Evolutionary conservation across 2,888 invertebrate genomes (phyloP).

Genomic region (Callimorpha dominula): DNA sequence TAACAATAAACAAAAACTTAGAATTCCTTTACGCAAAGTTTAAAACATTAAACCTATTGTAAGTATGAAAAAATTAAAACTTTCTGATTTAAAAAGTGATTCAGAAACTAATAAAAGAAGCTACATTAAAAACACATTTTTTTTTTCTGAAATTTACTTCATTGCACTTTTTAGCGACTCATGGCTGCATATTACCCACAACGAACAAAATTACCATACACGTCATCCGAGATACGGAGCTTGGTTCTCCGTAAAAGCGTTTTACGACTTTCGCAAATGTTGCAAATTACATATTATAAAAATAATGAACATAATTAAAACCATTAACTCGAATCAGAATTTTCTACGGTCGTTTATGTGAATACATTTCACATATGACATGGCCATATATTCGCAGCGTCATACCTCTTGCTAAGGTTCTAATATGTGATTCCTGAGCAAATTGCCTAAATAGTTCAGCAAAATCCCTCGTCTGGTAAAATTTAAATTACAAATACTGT

Average conservation of each 20-base stretch:
- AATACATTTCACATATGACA: conserved; percentile 28
- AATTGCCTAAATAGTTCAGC: conserved; percentile 22
- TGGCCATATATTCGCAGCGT: conserved; percentile 33
- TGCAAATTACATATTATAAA: conserved; percentile 27
- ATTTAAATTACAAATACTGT: conserved; percentile 34
- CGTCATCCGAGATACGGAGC: neutral
- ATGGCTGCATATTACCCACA: neutral
- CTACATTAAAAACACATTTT: neutral
- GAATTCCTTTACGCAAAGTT: too few species aligned
- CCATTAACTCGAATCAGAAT: conserved; percentile 38
- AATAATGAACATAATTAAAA: conserved; percentile 40
- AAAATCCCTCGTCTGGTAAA: conserved; percentile 20
- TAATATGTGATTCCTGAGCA: conserved; percentile 37
- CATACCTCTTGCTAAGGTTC: conserved; percentile 33
- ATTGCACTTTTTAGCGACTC: too few species aligned
- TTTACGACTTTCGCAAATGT: neutral
- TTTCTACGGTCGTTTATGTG: conserved; percentile 36
- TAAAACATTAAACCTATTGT: too few species aligned
- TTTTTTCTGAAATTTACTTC: neutral
- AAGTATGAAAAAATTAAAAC: too few species aligned
- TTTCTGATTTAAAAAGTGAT: too few species aligned
- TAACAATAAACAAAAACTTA: too few species aligned
- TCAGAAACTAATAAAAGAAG: neutral
- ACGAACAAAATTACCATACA: neutral
- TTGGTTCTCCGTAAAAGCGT: neutral